Percentiles rank a stretch among this genome's conserved stretches.
Conservation (phyloP, 2,797 vertebrate species). For the Rachycentron canadum region DNA sequence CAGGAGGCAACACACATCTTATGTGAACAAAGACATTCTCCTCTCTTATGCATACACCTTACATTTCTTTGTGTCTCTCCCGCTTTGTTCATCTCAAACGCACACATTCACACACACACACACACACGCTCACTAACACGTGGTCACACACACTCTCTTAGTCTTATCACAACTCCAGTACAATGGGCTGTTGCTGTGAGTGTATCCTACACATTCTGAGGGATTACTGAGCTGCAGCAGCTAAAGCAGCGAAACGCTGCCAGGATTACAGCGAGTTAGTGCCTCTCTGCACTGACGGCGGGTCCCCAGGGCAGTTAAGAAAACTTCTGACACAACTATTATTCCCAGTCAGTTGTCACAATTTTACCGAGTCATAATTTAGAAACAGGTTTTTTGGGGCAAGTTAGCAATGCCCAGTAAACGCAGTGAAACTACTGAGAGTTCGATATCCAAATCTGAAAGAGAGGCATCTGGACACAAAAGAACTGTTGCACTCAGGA, state of each 20-base stretch:
- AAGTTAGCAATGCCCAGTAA: background rate
- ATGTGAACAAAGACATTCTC: conserved; percentile 29
- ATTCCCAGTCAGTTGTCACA: conserved; percentile 15
- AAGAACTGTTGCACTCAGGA: background rate
- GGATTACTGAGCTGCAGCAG: conserved; percentile 70
- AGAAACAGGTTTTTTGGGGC: background rate
- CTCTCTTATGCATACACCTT: conserved; percentile 16
- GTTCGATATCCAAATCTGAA: background rate
- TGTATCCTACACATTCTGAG: conserved; percentile 73
- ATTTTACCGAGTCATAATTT: conserved; percentile 16
- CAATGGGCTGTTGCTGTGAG: conserved; percentile 46
- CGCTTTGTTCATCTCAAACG: background rate
- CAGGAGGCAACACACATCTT: conserved; percentile 24
- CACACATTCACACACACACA: conserved; percentile 16
- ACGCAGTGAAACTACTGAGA: no score
- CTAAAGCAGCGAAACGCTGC: conserved; percentile 55
- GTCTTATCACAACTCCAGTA: conserved; percentile 56
- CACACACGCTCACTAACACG: background rate
- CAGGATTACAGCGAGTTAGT: conserved; percentile 58
- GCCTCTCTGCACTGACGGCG: conserved; percentile 14
- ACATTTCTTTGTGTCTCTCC: conserved; percentile 19
- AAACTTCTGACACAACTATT: conserved; percentile 33
- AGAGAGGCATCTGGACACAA: background rate
- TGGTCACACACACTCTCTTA: conserved; percentile 31
- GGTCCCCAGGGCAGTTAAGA: background rate